phyloP scores from a whole-genome alignment of 2,888 invertebrate genomes.

The Amiota communis region DNA sequence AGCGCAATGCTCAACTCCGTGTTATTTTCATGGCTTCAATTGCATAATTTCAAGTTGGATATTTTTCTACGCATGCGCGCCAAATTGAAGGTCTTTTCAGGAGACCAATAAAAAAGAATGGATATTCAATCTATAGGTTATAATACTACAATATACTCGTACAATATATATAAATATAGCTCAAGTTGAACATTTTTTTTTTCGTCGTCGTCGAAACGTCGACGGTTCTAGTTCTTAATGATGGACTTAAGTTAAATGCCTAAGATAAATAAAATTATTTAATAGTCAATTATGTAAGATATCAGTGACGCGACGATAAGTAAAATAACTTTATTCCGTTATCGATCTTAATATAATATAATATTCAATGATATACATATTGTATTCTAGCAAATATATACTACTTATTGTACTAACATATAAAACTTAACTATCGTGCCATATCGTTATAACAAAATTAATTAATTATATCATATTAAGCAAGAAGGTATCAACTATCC shows the following conservation, averaged over 20 bases:
- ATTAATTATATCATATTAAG: too few species aligned
- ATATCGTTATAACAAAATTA: slow-evolving; percentile 51
- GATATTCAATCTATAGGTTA: neutral
- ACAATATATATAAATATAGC: slow-evolving; percentile 15
- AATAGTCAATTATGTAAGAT: too few species aligned
- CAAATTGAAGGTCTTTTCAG: slow-evolving; percentile 28
- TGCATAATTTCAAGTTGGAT: slow-evolving; percentile 30
- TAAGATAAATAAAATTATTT: too few species aligned
- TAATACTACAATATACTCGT: neutral
- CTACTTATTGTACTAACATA: neutral
- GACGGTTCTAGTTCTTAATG: too few species aligned
- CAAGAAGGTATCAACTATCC: too few species aligned
- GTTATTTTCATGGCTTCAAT: slow-evolving; percentile 1
- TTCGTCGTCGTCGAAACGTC: neutral
- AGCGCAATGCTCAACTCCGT: neutral
- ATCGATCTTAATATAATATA: too few species aligned
- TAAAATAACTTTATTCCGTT: too few species aligned
- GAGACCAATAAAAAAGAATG: neutral
- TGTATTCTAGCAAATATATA: too few species aligned
- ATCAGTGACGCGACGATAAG: too few species aligned
- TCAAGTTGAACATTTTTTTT: slow-evolving; percentile 7
- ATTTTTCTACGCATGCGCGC: slow-evolving; percentile 32
- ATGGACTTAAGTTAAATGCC: too few species aligned
- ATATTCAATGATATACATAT: too few species aligned
- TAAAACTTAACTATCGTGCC: slow-evolving; percentile 53